phyloP scores from a whole-genome alignment of 2,888 invertebrate species.

The Pasiphila rectangulata region DNA sequence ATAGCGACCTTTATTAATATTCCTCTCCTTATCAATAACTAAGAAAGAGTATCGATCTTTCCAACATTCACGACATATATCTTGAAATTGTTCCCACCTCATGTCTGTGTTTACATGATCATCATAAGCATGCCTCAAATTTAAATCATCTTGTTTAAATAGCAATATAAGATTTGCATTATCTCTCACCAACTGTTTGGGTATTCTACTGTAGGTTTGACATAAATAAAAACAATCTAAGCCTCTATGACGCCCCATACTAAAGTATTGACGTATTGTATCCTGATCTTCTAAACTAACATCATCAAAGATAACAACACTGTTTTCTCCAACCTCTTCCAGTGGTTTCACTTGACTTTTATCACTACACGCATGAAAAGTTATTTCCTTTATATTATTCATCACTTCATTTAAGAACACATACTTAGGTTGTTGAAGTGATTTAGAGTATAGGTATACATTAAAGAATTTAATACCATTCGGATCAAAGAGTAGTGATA shows the following conservation, averaged over 20 bases:
- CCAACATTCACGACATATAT: slow-evolving; percentile 22
- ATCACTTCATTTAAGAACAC: slow-evolving; percentile 10
- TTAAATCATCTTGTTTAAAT: slow-evolving; percentile 40
- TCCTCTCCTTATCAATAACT: slow-evolving; percentile 16
- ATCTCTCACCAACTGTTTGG: too few species aligned
- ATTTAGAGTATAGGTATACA: slow-evolving; percentile 25
- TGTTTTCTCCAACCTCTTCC: slow-evolving; percentile 9
- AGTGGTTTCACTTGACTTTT: slow-evolving; percentile 9
- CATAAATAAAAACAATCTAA: slow-evolving; percentile 32
- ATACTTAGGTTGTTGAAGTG: slow-evolving; percentile 16
- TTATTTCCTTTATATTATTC: not conserved
- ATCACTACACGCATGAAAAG: not conserved
- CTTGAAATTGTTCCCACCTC: slow-evolving; percentile 28
- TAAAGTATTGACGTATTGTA: slow-evolving; percentile 5
- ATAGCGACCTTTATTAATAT: slow-evolving; percentile 21
- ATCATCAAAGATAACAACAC: slow-evolving; percentile 28
- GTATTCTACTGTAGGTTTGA: slow-evolving; percentile 40
- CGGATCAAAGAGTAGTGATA: slow-evolving; percentile 17
- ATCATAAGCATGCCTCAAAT: slow-evolving; percentile 37
- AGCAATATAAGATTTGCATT: slow-evolving; percentile 28
- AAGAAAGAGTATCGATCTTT: slow-evolving; percentile 4
- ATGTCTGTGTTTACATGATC: slow-evolving; percentile 39
- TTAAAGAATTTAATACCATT: slow-evolving; percentile 19
- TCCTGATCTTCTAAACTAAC: slow-evolving; percentile 25
- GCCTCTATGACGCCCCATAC: slow-evolving; percentile 24